Conservation (phyloP, 1,140 invertebrate species). For the Orchestia grillus region DNA sequence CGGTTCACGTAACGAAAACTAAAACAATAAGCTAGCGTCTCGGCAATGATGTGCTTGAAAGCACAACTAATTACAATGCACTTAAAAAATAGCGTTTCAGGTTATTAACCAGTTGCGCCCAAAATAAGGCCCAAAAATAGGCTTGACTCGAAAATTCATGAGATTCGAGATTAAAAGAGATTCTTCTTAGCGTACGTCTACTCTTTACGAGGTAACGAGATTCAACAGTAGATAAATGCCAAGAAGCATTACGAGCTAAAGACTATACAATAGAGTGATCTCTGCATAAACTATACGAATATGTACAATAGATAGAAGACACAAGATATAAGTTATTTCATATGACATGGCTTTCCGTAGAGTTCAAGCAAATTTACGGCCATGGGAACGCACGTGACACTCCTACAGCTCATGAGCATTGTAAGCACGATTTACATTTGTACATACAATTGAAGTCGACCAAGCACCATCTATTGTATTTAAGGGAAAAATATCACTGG, state of each 20-base stretch:
- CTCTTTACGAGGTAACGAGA: background rate
- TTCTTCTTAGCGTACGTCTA: background rate
- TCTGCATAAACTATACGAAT: conserved; percentile 6
- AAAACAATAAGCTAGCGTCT: background rate
- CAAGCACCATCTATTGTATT: conserved; percentile 22
- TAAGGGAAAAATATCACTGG: background rate
- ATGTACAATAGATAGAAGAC: background rate
- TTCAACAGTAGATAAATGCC: background rate
- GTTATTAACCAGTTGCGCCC: background rate
- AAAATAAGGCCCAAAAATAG: background rate
- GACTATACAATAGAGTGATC: background rate
- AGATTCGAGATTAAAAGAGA: background rate
- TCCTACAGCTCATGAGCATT: background rate
- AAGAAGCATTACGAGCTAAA: background rate
- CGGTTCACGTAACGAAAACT: background rate
- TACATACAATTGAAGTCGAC: background rate
- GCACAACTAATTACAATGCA: background rate
- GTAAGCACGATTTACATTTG: conserved; percentile 18
- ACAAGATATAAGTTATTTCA: background rate
- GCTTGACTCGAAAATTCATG: background rate
- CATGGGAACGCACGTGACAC: background rate
- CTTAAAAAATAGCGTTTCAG: background rate
- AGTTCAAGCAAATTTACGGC: background rate
- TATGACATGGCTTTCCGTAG: background rate
- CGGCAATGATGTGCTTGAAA: background rate